Evolutionary conservation across 2,797 vertebrate species (phyloP).

Genomic region (Gambusia yucatana): DNA sequence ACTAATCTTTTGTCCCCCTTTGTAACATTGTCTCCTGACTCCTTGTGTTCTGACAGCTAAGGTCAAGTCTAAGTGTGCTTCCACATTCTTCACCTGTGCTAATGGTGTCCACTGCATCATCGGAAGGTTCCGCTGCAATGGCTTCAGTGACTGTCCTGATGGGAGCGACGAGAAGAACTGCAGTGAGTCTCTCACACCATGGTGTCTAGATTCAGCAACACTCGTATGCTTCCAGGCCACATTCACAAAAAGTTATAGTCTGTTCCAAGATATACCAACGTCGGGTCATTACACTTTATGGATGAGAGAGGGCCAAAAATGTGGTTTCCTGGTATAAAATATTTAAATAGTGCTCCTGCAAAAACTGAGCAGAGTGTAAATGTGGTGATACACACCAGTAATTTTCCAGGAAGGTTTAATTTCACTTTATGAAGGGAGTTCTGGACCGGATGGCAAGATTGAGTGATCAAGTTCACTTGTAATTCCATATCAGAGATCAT

Average conservation of each 20-base stretch:
- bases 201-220: slow-evolving; percentile 1
- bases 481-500: background rate
- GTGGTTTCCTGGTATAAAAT: background rate
- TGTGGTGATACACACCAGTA: background rate
- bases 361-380: slow-evolving; percentile 15
- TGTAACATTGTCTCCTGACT: slow-evolving; percentile 13
- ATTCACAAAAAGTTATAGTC: slow-evolving; percentile 19
- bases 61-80: slow-evolving; percentile 91
- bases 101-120: slow-evolving; percentile 97
- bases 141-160: slow-evolving; percentile 94
- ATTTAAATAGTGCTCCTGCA: background rate
- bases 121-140: slow-evolving; percentile 95
- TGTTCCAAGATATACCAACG: slow-evolving; percentile 18
- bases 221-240: background rate
- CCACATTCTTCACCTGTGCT: slow-evolving; percentile 93
- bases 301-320: background rate
- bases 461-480: background rate
- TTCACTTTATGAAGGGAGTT: background rate
- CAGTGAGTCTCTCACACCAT: slow-evolving; percentile 85
- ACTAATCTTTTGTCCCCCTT: slow-evolving; percentile 46
- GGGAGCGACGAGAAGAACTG: slow-evolving; percentile 97
- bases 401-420: background rate
- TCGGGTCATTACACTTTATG: slow-evolving; percentile 23
- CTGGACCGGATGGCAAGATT: background rate
- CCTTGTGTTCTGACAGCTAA: slow-evolving; percentile 82